Conservation (phyloP, 2,113 vertebrate genomes). For the Noctilio leporinus region DNA sequence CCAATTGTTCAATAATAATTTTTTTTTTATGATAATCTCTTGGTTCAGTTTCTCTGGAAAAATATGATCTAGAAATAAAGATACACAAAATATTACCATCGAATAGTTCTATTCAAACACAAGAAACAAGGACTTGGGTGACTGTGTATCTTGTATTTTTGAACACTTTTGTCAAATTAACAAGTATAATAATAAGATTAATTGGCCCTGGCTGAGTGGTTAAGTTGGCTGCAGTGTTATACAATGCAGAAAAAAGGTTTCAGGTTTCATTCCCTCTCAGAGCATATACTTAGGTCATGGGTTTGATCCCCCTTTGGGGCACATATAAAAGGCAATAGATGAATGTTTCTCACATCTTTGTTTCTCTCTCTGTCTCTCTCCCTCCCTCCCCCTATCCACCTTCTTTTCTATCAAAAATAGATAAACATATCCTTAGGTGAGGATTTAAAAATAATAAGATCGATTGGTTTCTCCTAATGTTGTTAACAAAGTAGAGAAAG, state of each 20-base stretch:
- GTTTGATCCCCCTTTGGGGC: too few relatives aligned
- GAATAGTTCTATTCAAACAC: not conserved
- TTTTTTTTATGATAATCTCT: not conserved
- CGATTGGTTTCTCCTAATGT: not conserved
- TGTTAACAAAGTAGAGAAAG: not conserved
- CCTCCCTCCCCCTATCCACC: too few relatives aligned
- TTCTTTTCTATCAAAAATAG: too few relatives aligned
- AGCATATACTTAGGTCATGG: too few relatives aligned
- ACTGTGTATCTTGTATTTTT: not conserved
- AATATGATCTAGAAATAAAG: not conserved
- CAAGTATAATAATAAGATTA: not conserved
- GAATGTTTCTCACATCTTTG: too few relatives aligned
- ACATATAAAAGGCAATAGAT: too few relatives aligned
- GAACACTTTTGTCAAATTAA: not conserved
- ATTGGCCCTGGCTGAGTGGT: too few relatives aligned
- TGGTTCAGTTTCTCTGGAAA: not conserved
- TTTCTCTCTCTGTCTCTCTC: too few relatives aligned
- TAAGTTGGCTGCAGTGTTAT: too few relatives aligned
- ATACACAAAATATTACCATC: not conserved
- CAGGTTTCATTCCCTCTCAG: too few relatives aligned
- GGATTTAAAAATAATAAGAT: not conserved
- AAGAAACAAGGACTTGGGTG: not conserved
- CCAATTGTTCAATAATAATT: not conserved
- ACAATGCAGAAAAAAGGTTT: too few relatives aligned
- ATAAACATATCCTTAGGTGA: too few relatives aligned